These are phyloP conservation scores for Ameiurus melas DNA, from an alignment of 2,113 vertebrate genomes.

Conservation along the genomic window DNA sequence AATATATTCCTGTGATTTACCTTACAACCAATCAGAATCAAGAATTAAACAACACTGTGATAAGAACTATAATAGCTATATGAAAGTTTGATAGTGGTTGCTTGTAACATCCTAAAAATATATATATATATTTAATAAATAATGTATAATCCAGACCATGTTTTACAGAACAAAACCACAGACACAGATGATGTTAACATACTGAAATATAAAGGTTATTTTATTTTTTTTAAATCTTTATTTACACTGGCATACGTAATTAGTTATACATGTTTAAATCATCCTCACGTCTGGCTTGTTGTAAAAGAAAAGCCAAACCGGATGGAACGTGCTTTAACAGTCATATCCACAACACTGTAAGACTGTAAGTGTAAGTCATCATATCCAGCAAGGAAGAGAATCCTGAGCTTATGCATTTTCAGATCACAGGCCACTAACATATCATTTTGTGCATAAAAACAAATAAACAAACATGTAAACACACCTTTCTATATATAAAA, in stretches of 20 bases:
- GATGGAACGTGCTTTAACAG: neutral
- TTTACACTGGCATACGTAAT: slow-evolving; percentile 5
- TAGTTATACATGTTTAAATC: neutral
- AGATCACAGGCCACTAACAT: neutral
- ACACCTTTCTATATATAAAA: neutral
- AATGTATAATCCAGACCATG: neutral
- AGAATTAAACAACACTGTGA: neutral
- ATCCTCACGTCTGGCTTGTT: neutral
- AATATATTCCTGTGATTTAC: neutral
- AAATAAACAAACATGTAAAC: neutral
- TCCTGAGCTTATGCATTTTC: slow-evolving; percentile 27
- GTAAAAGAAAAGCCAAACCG: slow-evolving; percentile 1
- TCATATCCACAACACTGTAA: neutral
- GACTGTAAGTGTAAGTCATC: neutral
- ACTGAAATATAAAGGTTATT: slow-evolving; percentile 24
- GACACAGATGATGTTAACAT: neutral
- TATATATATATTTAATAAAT: neutral
- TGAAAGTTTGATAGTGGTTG: neutral
- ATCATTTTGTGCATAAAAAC: neutral
- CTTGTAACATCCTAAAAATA: neutral
- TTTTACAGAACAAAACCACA: neutral
- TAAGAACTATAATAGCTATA: neutral
- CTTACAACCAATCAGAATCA: neutral
- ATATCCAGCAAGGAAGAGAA: neutral
- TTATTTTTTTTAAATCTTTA: neutral